These are phyloP conservation scores for Macheiramphus alcinus DNA, from an alignment of 2,113 vertebrate species.

Conservation along the genomic window DNA sequence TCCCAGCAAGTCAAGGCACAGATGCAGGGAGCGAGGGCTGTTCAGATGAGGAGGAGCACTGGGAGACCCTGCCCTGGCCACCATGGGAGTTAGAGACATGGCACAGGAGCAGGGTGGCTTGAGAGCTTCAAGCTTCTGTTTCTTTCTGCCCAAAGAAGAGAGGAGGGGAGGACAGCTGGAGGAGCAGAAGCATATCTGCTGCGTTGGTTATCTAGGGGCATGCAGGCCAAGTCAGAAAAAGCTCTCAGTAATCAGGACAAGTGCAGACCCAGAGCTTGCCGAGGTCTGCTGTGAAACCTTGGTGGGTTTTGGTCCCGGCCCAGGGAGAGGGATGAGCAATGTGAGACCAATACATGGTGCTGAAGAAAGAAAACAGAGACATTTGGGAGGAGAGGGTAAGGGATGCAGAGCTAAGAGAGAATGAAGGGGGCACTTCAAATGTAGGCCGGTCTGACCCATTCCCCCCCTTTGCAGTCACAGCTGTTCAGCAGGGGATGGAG, in stretches of 20 bases:
- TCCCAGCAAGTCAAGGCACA: slow-evolving; percentile 18
- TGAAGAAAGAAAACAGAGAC: neutral
- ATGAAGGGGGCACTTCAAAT: neutral
- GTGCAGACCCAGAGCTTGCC: neutral
- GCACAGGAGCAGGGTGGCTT: neutral
- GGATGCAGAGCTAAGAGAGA: neutral
- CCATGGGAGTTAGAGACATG: fast-evolving
- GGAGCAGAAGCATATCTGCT: neutral
- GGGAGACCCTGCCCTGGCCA: neutral
- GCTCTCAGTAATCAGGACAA: neutral
- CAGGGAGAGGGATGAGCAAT: neutral
- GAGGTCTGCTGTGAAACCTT: neutral
- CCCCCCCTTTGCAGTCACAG: neutral
- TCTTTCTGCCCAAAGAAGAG: neutral
- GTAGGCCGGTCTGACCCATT: neutral
- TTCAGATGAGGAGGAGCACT: neutral
- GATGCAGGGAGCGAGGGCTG: neutral
- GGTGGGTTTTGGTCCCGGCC: neutral
- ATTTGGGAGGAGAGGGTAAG: neutral
- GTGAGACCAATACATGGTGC: neutral
- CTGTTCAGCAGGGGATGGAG: neutral
- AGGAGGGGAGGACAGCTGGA: neutral
- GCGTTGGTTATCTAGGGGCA: neutral
- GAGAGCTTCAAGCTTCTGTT: neutral
- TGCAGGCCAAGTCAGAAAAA: neutral